Conservation (phyloP, 2,113 vertebrate genomes). For the Atractosteus spatula region DNA sequence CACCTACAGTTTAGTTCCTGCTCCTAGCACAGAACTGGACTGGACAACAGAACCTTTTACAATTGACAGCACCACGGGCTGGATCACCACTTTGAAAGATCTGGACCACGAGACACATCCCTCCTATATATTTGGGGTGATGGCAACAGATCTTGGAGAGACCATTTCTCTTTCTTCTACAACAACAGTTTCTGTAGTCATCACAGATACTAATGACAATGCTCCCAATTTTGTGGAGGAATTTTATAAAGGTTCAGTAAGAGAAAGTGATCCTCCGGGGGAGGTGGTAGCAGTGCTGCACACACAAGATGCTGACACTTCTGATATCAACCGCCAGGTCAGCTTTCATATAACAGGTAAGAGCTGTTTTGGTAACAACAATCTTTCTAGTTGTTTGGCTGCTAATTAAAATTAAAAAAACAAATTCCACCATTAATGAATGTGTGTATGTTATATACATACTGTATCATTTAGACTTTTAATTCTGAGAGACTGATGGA, state of each 20-base stretch:
- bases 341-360: conserved; percentile 96
- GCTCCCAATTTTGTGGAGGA: conserved; percentile 80
- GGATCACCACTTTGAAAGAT: conserved; percentile 87
- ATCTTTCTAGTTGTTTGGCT: not conserved
- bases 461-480: conserved; percentile 1
- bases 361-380: conserved; percentile 34
- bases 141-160: conserved; percentile 90
- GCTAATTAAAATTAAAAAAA: not conserved
- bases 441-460: not conserved
- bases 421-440: not conserved
- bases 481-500: conserved; percentile 4
- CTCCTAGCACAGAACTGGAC: conserved; percentile 61
- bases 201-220: conserved; percentile 92
- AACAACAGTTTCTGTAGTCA: conserved; percentile 76
- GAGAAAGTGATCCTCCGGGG: conserved; percentile 87
- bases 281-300: conserved; percentile 92
- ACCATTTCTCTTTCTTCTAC: conserved; percentile 80
- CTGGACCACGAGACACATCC: conserved; percentile 88
- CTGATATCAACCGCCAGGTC: conserved; percentile 86
- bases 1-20: conserved; percentile 75
- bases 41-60: conserved; percentile 69
- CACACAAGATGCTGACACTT: conserved; percentile 88
- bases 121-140: conserved; percentile 80
- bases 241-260: conserved; percentile 80
- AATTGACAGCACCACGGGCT: conserved; percentile 89